Conservation (phyloP, 2,888 invertebrate species). For the Parnassius apollo region DNA sequence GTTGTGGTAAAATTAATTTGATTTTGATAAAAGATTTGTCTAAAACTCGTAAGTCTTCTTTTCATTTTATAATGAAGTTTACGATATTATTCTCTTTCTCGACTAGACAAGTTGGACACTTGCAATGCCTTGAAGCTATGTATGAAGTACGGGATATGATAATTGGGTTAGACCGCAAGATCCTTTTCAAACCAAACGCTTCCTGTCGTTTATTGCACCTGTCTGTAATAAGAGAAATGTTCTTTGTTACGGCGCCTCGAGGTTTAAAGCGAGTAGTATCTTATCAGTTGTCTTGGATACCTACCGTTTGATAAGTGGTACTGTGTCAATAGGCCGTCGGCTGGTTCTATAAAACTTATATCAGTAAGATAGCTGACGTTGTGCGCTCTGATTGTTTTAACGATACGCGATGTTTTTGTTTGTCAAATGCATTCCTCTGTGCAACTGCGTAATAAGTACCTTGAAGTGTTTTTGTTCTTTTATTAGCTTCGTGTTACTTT, state of each 20-base stretch:
- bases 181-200: slow-evolving; percentile 17
- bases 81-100: background rate
- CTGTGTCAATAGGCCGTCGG: slow-evolving; percentile 47
- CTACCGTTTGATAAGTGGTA: slow-evolving; percentile 39
- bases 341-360: slow-evolving; percentile 42
- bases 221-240: slow-evolving; percentile 18
- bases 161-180: slow-evolving; percentile 21
- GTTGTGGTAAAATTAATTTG: no score
- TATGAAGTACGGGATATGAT: slow-evolving; percentile 23
- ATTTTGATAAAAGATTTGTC: no score
- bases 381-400: slow-evolving; percentile 19
- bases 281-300: slow-evolving; percentile 35
- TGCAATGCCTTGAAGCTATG: slow-evolving; percentile 21
- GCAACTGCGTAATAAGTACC: slow-evolving; percentile 20
- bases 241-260: slow-evolving; percentile 28
- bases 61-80: background rate
- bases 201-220: slow-evolving; percentile 22
- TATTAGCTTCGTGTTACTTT: background rate
- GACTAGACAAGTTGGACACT: slow-evolving; percentile 7
- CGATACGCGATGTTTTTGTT: slow-evolving; percentile 25
- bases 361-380: slow-evolving; percentile 38
- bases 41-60: no score
- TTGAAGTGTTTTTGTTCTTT: slow-evolving; percentile 14
- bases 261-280: slow-evolving; percentile 28
- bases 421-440: slow-evolving; percentile 31